A percentile compares a stretch with the other conserved stretches of the same genome.
Conservation (phyloP, 2,888 invertebrate species). For the Teleiodes luculella region DNA sequence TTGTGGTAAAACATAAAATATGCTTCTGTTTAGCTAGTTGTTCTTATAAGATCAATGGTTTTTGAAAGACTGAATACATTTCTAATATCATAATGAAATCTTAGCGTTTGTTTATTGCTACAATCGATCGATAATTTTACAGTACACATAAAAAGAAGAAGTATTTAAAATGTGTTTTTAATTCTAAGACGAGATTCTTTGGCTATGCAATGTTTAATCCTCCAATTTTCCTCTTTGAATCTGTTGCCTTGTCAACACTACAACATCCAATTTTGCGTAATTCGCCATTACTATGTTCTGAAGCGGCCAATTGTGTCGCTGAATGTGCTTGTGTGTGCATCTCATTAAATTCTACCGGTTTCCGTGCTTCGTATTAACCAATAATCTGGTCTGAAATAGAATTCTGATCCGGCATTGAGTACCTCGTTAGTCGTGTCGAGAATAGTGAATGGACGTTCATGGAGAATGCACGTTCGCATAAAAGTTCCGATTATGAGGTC, state of each 20-base stretch:
- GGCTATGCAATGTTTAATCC: background rate
- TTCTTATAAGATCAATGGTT: too few relatives aligned
- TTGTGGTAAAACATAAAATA: too few relatives aligned
- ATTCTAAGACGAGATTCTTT: too few relatives aligned
- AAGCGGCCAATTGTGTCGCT: slow-evolving; percentile 27
- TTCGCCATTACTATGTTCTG: slow-evolving; percentile 18
- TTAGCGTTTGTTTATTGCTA: too few relatives aligned
- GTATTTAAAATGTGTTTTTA: too few relatives aligned
- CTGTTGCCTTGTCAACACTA: background rate
- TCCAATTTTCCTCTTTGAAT: background rate
- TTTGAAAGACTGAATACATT: too few relatives aligned
- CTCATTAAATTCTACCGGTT: slow-evolving; percentile 28
- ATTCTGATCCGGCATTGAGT: slow-evolving; percentile 7
- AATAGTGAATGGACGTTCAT: slow-evolving; percentile 1
- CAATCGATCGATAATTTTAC: too few relatives aligned
- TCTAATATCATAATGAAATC: too few relatives aligned
- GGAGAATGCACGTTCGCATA: background rate
- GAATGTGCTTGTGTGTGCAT: slow-evolving; percentile 23
- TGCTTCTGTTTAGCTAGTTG: too few relatives aligned
- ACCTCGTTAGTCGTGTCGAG: background rate
- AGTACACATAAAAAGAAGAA: too few relatives aligned
- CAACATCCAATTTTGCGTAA: background rate
- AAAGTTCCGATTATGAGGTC: slow-evolving; percentile 1
- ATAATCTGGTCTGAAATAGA: background rate
- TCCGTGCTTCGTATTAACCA: slow-evolving; percentile 19